Evolutionary conservation across 1,140 invertebrate genomes (phyloP).

Genomic region (Lordiphosa collinella): DNA sequence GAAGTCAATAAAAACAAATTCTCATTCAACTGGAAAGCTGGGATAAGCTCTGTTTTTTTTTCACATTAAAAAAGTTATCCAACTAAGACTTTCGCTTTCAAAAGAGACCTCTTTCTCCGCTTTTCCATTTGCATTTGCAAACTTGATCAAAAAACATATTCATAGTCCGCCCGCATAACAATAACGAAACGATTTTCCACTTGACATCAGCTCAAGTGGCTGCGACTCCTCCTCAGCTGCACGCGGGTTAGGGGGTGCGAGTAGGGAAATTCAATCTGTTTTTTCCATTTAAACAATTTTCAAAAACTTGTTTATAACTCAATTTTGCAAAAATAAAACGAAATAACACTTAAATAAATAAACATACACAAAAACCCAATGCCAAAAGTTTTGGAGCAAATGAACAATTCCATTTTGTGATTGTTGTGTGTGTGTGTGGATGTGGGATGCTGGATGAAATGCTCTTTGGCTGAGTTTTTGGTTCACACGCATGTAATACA

Average conservation of each 20-base stretch:
- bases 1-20: constrained; percentile 12
- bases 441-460: constrained; percentile 5
- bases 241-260: not conserved
- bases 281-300: constrained; percentile 77
- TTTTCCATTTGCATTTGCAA: constrained; percentile 57
- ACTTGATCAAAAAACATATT: constrained; percentile 72
- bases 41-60: constrained; percentile 6
- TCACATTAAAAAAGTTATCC: not conserved
- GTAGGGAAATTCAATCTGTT: constrained; percentile 70
- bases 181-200: constrained; percentile 76
- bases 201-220: constrained; percentile 75
- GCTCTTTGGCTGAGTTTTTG: constrained; percentile 45
- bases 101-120: not conserved
- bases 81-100: constrained; percentile 7
- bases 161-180: constrained; percentile 41
- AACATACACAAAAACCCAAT: constrained; percentile 66
- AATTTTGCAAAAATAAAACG: constrained; percentile 61
- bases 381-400: constrained; percentile 44
- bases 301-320: constrained; percentile 77
- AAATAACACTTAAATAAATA: constrained; percentile 78
- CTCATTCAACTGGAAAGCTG: constrained; percentile 18
- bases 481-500: constrained; percentile 71
- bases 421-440: constrained; percentile 34
- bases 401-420: constrained; percentile 56
- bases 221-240: constrained; percentile 11